Conservation (phyloP, 1,140 invertebrate genomes). For the Schmidtea mediterranea region DNA sequence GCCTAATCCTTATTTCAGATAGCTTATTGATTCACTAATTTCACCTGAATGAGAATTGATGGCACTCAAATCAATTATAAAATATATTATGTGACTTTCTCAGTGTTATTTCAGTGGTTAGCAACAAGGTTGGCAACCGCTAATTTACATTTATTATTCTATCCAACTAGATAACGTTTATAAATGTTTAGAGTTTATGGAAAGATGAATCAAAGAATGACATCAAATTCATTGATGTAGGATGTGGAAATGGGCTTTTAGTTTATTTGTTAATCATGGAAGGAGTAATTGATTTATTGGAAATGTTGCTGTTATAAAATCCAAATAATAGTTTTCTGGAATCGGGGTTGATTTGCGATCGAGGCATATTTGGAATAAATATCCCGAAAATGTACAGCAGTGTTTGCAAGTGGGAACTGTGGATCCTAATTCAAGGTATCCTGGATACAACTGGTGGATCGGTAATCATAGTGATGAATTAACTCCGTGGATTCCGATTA, state of each 20-base stretch:
- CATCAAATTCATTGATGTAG: slow-evolving; percentile 54
- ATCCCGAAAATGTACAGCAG: slow-evolving; percentile 10
- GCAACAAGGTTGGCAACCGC: no score
- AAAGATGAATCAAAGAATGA: slow-evolving; percentile 16
- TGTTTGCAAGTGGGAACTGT: no score
- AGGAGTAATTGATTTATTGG: slow-evolving; percentile 30
- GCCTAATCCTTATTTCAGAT: no score
- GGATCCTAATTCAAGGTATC: slow-evolving; percentile 27
- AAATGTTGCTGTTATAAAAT: not conserved
- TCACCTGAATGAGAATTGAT: no score
- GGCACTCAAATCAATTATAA: no score
- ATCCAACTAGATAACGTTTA: no score
- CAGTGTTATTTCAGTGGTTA: no score
- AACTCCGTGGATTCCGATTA: slow-evolving; percentile 82
- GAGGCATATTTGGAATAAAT: slow-evolving; percentile 59
- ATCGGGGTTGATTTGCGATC: slow-evolving; percentile 59
- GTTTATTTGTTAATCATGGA: slow-evolving; percentile 58
- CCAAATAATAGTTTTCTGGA: slow-evolving; percentile 31
- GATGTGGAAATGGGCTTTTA: slow-evolving; percentile 81
- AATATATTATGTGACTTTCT: no score
- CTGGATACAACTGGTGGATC: slow-evolving; percentile 62
- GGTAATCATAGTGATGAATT: slow-evolving; percentile 95
- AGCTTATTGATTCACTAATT: no score
- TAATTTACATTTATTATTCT: no score
- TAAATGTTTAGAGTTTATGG: slow-evolving; percentile 19